Base-by-base conservation (phyloP, 1,140 invertebrate genomes). In the Drosophila ogumai region DNA sequence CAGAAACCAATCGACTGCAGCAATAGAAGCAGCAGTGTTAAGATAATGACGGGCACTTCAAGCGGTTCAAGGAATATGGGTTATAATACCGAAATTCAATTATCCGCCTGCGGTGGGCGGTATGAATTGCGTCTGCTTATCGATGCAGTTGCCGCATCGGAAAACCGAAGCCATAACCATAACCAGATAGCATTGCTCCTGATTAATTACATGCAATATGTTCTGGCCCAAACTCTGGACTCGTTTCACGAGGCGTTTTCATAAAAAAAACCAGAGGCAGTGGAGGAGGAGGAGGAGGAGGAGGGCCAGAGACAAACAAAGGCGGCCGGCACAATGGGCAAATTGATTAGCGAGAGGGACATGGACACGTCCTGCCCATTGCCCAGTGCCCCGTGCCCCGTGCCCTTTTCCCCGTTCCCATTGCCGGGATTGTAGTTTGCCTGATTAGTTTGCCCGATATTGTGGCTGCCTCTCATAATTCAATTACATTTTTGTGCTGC, bases 171-270 rank as follows among this genome's bases (percentile, higher is more conserved):
- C 49, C 49, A 56, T 17, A 55, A 41, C 75, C 55, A 76, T 56
- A 52, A 63, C 61, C 60, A 59, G 82, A 71, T 55, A 68, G 17
- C 78, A 66, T 36, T 71, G 52, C 57, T 68, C 25, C 71, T 88
- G 80, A 88, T 90, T 87, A 87, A 87, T 87, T 88, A 84, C 84
- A 88, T 81, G 84, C 85, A 77, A 81, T 84, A 64, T 80, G 75
- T 84, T 81, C 75, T 66, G 69, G 59, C 15, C 46, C 32, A 28
- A 9, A 22, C 32, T 36, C 9, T 25, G 36, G 28, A 71, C 47
- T 65, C 69, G 66, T 66, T 71, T 60, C 38, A 57, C 41, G 40
- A 43, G 58, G 40, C 59, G 47, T 38, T 77, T 75, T 77, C 76
- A 87, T 86, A 87, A 86, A 86, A 87, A 87, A 79, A 81, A 69